phyloP scores from a whole-genome alignment of 2,113 vertebrate genomes.

The Thinocorus orbignyianus region DNA sequence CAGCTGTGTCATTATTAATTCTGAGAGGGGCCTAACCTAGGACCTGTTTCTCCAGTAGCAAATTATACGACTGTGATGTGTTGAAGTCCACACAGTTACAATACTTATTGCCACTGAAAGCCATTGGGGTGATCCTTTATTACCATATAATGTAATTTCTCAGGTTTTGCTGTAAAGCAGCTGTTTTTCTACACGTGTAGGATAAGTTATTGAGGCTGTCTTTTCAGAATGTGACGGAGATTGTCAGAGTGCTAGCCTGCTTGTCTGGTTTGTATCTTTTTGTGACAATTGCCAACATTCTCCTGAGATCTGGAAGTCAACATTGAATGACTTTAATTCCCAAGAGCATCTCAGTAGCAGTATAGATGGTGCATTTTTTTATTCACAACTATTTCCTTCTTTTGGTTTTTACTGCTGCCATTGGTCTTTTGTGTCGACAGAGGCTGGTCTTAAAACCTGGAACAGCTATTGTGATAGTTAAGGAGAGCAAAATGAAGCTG shows the following conservation, averaged over 20 bases:
- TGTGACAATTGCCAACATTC: background rate
- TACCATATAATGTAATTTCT: background rate
- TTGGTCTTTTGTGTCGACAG: background rate
- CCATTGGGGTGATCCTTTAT: background rate
- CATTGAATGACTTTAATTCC: background rate
- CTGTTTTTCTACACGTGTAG: background rate
- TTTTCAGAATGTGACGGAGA: background rate
- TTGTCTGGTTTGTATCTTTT: background rate
- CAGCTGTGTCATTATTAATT: background rate
- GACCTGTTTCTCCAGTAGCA: background rate
- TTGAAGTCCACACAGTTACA: background rate
- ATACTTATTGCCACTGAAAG: background rate
- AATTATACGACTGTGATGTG: background rate
- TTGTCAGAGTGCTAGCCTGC: background rate
- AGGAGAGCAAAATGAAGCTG: background rate
- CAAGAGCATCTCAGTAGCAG: background rate
- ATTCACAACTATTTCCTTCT: background rate
- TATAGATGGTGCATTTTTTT: background rate
- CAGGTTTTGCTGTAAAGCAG: background rate
- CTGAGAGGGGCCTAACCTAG: background rate
- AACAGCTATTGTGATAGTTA: background rate
- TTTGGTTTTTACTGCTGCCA: background rate
- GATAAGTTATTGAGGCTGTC: background rate
- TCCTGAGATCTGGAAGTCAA: background rate
- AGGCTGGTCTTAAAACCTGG: background rate